These are phyloP conservation scores for Corvus hawaiiensis DNA, from an alignment of 2,113 vertebrate species.

Conservation along the genomic window DNA sequence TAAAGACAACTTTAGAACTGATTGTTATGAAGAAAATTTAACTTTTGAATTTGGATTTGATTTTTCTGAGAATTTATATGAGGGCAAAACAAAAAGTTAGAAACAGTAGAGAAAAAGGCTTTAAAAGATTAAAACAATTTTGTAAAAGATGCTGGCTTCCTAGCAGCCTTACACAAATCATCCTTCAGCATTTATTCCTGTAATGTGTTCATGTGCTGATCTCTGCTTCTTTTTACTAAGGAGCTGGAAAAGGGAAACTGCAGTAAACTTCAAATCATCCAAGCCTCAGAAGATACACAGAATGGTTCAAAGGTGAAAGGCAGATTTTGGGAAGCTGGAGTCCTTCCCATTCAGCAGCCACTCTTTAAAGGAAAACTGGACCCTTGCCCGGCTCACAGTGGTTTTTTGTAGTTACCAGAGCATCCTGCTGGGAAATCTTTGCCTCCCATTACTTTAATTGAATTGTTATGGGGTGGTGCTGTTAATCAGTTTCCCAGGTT, in stretches of 20 bases:
- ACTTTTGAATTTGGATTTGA: neutral
- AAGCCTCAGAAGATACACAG: neutral
- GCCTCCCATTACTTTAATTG: neutral
- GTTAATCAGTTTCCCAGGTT: neutral
- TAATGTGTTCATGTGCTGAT: neutral
- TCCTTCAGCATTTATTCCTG: neutral
- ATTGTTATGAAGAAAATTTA: neutral
- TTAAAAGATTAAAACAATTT: neutral
- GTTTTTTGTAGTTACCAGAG: neutral
- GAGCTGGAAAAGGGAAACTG: neutral
- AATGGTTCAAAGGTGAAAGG: neutral
- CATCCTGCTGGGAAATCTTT: conserved; percentile 28
- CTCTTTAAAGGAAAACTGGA: neutral
- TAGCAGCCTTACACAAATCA: neutral
- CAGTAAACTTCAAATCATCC: neutral
- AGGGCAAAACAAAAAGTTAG: neutral
- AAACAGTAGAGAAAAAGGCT: neutral
- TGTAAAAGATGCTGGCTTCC: neutral
- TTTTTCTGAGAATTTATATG: neutral
- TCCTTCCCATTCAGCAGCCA: neutral
- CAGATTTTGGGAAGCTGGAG: neutral
- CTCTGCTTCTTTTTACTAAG: neutral
- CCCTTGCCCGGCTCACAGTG: neutral
- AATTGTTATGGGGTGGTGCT: neutral
- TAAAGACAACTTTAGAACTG: neutral